These are phyloP conservation scores for Drosophila subobscura DNA, from an alignment of 1,140 invertebrate genomes.

Conservation along the genomic window DNA sequence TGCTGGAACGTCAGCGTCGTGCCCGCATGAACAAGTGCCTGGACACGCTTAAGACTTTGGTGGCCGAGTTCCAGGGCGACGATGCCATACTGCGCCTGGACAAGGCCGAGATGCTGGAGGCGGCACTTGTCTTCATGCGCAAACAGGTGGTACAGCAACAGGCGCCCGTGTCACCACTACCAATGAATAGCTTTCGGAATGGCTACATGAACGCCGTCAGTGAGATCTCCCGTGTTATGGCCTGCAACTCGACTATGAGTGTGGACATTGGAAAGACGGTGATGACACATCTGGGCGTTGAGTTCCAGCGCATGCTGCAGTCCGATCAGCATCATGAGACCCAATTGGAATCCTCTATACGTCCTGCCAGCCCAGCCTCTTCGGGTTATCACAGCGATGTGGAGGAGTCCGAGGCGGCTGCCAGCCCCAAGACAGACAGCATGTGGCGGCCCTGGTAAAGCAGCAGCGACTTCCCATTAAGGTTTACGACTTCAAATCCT, in stretches of 20 bases:
- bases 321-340: constrained; percentile 52
- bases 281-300: constrained; percentile 93
- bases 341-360: constrained; percentile 49
- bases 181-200: constrained; percentile 90
- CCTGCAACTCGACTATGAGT: constrained; percentile 92
- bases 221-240: constrained; percentile 94
- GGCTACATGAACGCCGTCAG: constrained; percentile 96
- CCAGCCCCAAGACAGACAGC: constrained; percentile 85
- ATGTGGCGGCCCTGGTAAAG: constrained; percentile 89
- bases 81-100: constrained; percentile 96
- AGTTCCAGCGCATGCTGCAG: constrained; percentile 88
- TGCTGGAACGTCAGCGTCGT: constrained; percentile 96
- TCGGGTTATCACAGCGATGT: constrained; percentile 79
- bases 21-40: constrained; percentile 97
- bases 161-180: constrained; percentile 84
- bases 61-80: constrained; percentile 95
- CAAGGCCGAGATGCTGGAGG: constrained; percentile 98
- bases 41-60: constrained; percentile 95
- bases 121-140: constrained; percentile 93
- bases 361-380: constrained; percentile 73
- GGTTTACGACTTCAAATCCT: constrained; percentile 20
- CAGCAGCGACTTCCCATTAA: constrained; percentile 14
- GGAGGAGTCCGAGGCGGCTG: constrained; percentile 55
- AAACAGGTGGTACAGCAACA: constrained; percentile 69
- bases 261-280: constrained; percentile 92